phyloP scores from a whole-genome alignment of 2,113 vertebrate species.

The Tachysurus vachellii region DNA sequence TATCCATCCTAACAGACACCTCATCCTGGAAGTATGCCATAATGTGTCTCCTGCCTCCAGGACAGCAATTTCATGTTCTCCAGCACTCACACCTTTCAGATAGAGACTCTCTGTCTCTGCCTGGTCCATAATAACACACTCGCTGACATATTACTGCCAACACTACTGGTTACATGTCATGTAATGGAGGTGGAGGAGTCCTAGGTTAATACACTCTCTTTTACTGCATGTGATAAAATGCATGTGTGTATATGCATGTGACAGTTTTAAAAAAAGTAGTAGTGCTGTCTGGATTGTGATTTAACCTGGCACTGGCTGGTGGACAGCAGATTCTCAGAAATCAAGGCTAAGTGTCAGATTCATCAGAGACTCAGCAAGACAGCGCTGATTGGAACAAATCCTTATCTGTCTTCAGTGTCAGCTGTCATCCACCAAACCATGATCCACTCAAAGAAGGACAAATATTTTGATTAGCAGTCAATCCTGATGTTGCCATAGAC shows the following conservation, averaged over 20 bases:
- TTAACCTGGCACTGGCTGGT: conserved; percentile 65
- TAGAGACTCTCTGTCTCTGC: conserved; percentile 56
- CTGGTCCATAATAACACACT: conserved; percentile 64
- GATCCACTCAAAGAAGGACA: conserved; percentile 73
- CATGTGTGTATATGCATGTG: not conserved
- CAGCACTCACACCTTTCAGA: conserved; percentile 67
- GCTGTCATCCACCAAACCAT: conserved; percentile 70
- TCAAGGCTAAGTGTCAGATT: conserved; percentile 78
- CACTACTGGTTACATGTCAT: conserved; percentile 51
- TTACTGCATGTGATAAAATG: not conserved
- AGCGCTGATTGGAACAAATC: conserved; percentile 77
- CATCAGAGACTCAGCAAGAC: conserved; percentile 74
- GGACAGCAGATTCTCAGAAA: conserved; percentile 68
- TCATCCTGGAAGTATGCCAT: conserved; percentile 68
- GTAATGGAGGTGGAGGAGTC: conserved; percentile 4
- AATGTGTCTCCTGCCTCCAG: conserved; percentile 61
- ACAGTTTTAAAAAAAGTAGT: conserved; percentile 28
- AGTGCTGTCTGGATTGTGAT: conserved; percentile 62
- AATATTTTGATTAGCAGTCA: conserved; percentile 79
- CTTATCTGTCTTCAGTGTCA: conserved; percentile 71
- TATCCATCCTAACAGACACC: conserved; percentile 62
- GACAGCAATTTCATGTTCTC: conserved; percentile 60
- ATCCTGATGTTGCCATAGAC: conserved; percentile 71
- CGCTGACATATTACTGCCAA: conserved; percentile 55
- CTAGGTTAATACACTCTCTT: not conserved